Evolutionary conservation across 2,113 vertebrate species (phyloP), one percentile per base, ranked within the genome.

Genomic region (Corythornis cristatus): DNA sequence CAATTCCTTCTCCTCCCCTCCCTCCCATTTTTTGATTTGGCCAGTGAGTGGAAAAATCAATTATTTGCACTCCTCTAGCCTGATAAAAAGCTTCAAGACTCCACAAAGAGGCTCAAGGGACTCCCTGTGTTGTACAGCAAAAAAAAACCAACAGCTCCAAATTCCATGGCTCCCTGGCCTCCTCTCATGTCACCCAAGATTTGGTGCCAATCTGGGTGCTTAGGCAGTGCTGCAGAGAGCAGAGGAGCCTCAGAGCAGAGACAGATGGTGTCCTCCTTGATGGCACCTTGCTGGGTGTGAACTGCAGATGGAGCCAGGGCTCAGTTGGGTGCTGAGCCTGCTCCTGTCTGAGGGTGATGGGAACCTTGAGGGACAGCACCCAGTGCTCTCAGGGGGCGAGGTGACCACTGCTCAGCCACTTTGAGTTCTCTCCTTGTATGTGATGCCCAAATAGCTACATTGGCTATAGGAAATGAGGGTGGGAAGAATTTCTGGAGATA

Each of bases 21-120:
- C 15, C 74, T 65, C 68, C 62, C 12, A 31, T 57, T 70, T 94
- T 94, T 92, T 46, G 60, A 80, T 94, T 92, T 95, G 66, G 79
- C 73, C 94, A 96, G 61, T 16, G 80, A 95, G 93, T 81, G 93
- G 94, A 96, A 96, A 95, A 96, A 94, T 95, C 94, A 93, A 93
- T 95, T 96, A 70, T 94, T 94, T 3, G 31, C 93, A 84, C 95
- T 95, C 80, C 83, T 94, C 86, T 12, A 42, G 83, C 19, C 79
- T 0, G 76, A 94, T 83, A 80, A 95, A 94, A 84, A 86, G 85
- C 87, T 46, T 66, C 79, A 31, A 77, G 60, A 25, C 79, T 74
- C 46, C 82, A 67, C 89, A 87, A 89, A 91, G 86, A 82, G 86
- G 43, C 83, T 93, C 85, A 1, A n/a, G 94, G 88, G 94, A 93